Evolutionary conservation across 2,888 invertebrate genomes (phyloP).

Genomic region (Rhagium mordax): DNA sequence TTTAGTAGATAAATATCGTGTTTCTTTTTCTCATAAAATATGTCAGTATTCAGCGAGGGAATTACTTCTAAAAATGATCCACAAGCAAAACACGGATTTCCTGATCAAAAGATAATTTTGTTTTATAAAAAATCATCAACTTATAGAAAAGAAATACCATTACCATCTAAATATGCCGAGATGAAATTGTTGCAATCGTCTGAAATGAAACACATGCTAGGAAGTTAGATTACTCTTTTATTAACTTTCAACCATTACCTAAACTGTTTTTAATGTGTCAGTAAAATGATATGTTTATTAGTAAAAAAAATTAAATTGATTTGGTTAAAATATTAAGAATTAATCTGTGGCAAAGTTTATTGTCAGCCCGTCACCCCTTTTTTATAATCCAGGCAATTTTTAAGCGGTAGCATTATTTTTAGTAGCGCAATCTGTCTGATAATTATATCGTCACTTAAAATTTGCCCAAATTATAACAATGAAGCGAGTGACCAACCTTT

Average conservation of each 20-base stretch:
- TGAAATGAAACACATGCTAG: slow-evolving; percentile 18
- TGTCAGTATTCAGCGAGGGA: too few species aligned
- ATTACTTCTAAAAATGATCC: too few species aligned
- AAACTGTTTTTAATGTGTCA: slow-evolving; percentile 31
- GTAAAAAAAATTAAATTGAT: slow-evolving; percentile 22
- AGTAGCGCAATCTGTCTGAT: not conserved
- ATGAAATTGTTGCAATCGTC: not conserved
- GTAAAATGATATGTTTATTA: slow-evolving; percentile 32
- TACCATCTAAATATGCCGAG: not conserved
- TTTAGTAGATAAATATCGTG: not conserved
- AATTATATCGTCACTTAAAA: slow-evolving; percentile 29
- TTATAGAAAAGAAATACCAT: too few species aligned
- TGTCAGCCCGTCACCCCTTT: slow-evolving; percentile 64
- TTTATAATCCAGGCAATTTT: slow-evolving; percentile 47
- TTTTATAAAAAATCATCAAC: too few species aligned
- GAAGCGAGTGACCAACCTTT: slow-evolving; percentile 68
- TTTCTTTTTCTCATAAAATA: not conserved
- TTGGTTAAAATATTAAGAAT: slow-evolving; percentile 22
- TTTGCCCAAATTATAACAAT: slow-evolving; percentile 47
- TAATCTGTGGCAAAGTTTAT: slow-evolving; percentile 25
- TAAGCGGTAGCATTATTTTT: slow-evolving; percentile 22
- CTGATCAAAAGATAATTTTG: too few species aligned
- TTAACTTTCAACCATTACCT: slow-evolving; percentile 23
- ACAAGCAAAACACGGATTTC: too few species aligned
- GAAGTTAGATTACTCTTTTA: not conserved